Conservation (phyloP, 1,140 invertebrate species). For the Rhagoletis pomonella region DNA sequence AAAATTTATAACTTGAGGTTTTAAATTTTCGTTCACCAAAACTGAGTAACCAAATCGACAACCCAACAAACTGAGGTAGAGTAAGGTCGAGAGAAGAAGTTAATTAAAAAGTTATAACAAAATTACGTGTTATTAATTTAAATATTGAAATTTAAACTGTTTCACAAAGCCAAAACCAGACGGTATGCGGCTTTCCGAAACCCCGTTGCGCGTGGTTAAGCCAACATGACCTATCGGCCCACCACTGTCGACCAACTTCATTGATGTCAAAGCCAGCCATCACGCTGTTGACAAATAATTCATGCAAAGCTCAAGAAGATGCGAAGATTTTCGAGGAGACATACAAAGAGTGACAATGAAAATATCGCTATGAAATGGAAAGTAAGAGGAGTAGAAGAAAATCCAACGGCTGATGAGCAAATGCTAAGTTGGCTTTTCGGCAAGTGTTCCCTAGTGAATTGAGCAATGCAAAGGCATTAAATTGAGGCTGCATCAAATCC, state of each 20-base stretch:
- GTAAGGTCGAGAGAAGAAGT: no score
- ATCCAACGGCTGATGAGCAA: background rate
- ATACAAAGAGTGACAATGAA: background rate
- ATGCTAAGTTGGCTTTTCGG: background rate
- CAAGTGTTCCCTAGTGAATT: background rate
- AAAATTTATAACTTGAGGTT: no score
- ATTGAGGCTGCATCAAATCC: slow-evolving; percentile 23
- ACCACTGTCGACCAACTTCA: background rate
- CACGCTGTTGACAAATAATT: slow-evolving; percentile 32
- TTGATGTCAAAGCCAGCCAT: slow-evolving; percentile 28
- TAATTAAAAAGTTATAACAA: no score
- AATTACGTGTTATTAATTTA: no score
- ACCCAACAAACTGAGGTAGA: no score
- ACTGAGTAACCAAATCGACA: no score
- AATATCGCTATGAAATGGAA: background rate
- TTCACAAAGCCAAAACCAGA: background rate
- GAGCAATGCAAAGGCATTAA: background rate
- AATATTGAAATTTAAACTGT: no score
- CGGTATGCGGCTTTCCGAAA: background rate
- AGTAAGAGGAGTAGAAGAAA: background rate
- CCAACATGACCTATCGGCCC: background rate
- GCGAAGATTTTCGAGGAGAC: slow-evolving; percentile 3
- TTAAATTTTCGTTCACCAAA: no score
- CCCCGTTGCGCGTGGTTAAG: background rate
- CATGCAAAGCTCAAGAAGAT: slow-evolving; percentile 43